Conservation (phyloP, 2,888 invertebrate genomes). For the Melanophora roralis region DNA sequence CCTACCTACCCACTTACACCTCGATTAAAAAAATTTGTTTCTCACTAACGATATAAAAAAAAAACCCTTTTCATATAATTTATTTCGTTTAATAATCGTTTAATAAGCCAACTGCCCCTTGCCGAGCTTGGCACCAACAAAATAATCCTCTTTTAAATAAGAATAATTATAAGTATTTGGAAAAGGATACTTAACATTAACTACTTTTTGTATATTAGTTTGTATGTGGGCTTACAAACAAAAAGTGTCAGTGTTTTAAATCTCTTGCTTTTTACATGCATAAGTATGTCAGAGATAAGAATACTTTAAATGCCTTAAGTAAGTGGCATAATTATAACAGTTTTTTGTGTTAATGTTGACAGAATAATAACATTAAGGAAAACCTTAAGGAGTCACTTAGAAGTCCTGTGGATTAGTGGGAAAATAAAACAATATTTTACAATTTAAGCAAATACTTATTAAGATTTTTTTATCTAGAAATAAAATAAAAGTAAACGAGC, state of each 20-base stretch:
- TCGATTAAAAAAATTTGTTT: too few species aligned
- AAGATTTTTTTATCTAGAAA: background rate
- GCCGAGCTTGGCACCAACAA: too few species aligned
- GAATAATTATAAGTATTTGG: too few species aligned
- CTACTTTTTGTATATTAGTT: background rate
- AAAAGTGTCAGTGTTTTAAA: constrained; percentile 2
- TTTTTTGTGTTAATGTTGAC: constrained; percentile 12
- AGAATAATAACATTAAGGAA: constrained; percentile 5
- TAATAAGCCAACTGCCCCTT: too few species aligned
- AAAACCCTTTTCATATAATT: too few species aligned
- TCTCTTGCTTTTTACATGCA: background rate
- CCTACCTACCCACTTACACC: too few species aligned
- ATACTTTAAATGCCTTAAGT: constrained; percentile 18
- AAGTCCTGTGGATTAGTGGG: background rate
- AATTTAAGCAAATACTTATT: background rate
- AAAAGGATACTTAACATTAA: constrained; percentile 28
- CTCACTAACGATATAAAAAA: too few species aligned
- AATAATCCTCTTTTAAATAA: too few species aligned
- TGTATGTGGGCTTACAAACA: background rate
- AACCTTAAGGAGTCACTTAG: background rate
- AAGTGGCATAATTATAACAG: constrained; percentile 16
- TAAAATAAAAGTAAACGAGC: background rate
- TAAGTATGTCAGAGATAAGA: constrained; percentile 34
- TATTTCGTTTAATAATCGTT: too few species aligned
- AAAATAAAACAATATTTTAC: background rate